These are phyloP conservation scores for Amphipoea oculea DNA, from an alignment of 2,888 invertebrate species.

Conservation along the genomic window DNA sequence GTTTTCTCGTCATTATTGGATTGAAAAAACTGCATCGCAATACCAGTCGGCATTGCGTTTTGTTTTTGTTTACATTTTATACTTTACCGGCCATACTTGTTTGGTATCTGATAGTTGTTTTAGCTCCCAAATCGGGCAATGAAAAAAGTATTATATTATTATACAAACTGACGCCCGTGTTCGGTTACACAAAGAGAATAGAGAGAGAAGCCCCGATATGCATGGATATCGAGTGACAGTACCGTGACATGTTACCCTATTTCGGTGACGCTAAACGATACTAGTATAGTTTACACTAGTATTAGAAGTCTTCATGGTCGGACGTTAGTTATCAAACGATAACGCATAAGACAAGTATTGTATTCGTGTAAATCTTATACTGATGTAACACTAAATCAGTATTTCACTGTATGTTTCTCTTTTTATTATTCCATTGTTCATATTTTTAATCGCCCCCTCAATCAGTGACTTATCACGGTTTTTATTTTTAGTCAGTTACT, in stretches of 20 bases:
- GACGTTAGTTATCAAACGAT: constrained; percentile 35
- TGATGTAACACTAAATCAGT: constrained; percentile 42
- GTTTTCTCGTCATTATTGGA: constrained; percentile 52
- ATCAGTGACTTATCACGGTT: constrained; percentile 38
- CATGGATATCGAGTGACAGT: constrained; percentile 72
- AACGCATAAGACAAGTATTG: constrained; percentile 45
- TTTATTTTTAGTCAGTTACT: constrained; percentile 9
- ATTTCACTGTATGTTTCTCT: constrained; percentile 35
- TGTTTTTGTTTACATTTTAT: constrained; percentile 60
- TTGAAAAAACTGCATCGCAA: constrained; percentile 48
- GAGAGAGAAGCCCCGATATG: constrained; percentile 71
- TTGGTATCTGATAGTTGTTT: constrained; percentile 50
- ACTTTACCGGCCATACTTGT: constrained; percentile 44
- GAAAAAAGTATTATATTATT: constrained; percentile 50
- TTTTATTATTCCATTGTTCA: constrained; percentile 54
- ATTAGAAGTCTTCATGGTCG: constrained; percentile 53
- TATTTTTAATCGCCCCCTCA: constrained; percentile 49
- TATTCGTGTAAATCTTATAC: constrained; percentile 37
- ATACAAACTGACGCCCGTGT: constrained; percentile 51
- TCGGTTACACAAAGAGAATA: constrained; percentile 58
- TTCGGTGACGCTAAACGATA: constrained; percentile 61
- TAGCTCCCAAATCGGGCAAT: constrained; percentile 41
- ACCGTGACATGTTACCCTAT: constrained; percentile 68
- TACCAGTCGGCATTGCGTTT: constrained; percentile 49
- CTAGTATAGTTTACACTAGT: constrained; percentile 36